Conservation (phyloP, 2,888 invertebrate genomes). For the Drosophila kuntzei region DNA sequence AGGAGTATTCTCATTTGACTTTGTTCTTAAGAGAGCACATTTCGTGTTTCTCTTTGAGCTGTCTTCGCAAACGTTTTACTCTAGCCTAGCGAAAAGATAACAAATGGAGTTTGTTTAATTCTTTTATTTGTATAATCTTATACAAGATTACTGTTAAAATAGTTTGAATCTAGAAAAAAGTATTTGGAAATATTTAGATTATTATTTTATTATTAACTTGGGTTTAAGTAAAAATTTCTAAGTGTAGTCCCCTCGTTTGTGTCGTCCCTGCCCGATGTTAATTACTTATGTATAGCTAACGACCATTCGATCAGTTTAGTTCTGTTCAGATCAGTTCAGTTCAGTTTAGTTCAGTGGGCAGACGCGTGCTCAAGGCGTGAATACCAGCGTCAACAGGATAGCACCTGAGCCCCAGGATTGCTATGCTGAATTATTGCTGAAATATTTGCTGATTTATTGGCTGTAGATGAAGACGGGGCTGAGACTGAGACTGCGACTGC, state of each 20-base stretch:
- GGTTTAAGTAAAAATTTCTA: not conserved
- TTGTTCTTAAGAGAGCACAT: not conserved
- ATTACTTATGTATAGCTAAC: slow-evolving; percentile 61
- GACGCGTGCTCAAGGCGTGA: slow-evolving; percentile 81
- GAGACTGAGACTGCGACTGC: not conserved
- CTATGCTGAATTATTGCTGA: slow-evolving; percentile 78
- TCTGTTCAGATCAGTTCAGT: not conserved
- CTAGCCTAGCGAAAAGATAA: no score
- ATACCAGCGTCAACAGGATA: slow-evolving; percentile 82
- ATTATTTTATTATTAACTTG: no score
- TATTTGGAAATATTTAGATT: no score
- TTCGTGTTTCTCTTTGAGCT: not conserved
- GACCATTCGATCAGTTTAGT: slow-evolving; percentile 13
- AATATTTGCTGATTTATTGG: slow-evolving; percentile 81
- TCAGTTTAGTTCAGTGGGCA: slow-evolving; percentile 28
- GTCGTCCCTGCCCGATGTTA: slow-evolving; percentile 40
- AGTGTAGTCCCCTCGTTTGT: not conserved
- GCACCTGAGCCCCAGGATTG: slow-evolving; percentile 67
- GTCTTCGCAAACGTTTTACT: not conserved
- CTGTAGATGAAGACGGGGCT: slow-evolving; percentile 21
- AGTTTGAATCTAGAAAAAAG: no score
- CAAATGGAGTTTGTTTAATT: no score
- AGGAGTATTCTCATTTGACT: not conserved
- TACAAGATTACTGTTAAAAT: not conserved
- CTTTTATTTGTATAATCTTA: no score